Evolutionary conservation across 2,888 invertebrate species (phyloP).

Genomic region (Melieria picta): DNA sequence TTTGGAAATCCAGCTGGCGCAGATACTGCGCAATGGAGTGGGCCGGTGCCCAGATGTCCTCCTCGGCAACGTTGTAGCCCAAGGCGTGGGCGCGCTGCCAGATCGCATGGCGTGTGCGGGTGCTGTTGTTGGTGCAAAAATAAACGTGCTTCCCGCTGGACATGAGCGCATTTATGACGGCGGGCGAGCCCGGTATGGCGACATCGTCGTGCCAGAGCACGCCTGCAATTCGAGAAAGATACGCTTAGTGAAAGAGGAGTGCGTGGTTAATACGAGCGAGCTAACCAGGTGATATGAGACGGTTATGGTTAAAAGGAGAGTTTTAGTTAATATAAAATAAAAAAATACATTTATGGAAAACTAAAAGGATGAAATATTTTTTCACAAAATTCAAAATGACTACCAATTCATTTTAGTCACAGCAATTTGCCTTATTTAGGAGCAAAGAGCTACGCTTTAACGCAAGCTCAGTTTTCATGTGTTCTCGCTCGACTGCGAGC

Average conservation of each 20-base stretch:
- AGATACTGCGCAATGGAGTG: conserved; percentile 82
- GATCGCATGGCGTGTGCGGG: conserved; percentile 81
- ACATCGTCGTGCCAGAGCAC: conserved; percentile 82
- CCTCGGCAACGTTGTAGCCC: conserved; percentile 77
- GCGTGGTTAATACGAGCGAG: background rate
- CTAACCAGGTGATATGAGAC: background rate
- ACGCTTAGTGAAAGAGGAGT: background rate
- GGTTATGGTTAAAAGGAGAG: background rate
- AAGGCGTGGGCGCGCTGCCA: conserved; percentile 77
- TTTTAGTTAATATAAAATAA: background rate
- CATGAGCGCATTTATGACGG: conserved; percentile 75
- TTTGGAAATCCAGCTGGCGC: conserved; percentile 73
- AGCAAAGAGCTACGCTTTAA: background rate
- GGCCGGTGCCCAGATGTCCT: conserved; percentile 82
- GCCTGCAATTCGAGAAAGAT: conserved; percentile 64
- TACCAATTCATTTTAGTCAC: background rate
- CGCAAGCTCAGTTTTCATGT: background rate
- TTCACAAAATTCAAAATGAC: background rate
- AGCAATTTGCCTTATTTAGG: background rate
- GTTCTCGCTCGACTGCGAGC: background rate
- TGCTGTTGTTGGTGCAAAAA: conserved; percentile 91
- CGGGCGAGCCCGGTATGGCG: conserved; percentile 74
- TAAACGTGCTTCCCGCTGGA: conserved; percentile 81
- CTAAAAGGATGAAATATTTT: too few species aligned
- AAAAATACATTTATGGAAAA: background rate